Base-by-base conservation (phyloP, 92 coral and sea anemone genomes). In the Ricordea florida region DNA sequence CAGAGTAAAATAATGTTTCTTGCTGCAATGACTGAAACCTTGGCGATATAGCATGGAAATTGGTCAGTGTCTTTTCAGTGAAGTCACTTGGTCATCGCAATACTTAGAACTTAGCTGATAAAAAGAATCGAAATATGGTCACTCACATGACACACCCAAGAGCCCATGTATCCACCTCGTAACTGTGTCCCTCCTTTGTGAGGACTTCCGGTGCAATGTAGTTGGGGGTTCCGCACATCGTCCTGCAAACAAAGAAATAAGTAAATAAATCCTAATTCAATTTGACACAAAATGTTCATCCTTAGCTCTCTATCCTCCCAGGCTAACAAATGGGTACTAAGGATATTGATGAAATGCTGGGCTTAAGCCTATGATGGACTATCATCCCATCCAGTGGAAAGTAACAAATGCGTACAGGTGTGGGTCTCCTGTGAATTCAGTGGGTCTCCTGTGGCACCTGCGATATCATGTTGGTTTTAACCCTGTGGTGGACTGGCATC, bases 121-220 rank as follows among this genome's bases (percentile, higher is more conserved):
- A 52, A 11, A 27, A 2, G 62, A 13, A 13, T 14, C 29, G 10
- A 22, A 20, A 50, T 40, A 8, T 3, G 25, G 2, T 14, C 37
- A 69, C 98, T 94, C 76, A 94, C 98, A 94, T 94, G 40, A 94
- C 98, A 37, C 98, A 94, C n/a, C 98, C 98, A 26, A 94, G 41
- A 0, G 98, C 98, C 98, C 98, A 94, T 1, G 97, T 94, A 45
- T 94, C 98, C 81, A 94, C 98, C 46, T 94, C 93, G 22, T 85
- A 89, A 17, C 92, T 82, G 66, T 94, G 98, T 21, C 94, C 94
- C 59, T 88, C 94, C 71, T 94, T 94, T 16, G 87, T 64, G 23
- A 94, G 83, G 34, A 94, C 98, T 49, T 94, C 98, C 7, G 98
- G 98, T 35, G 98, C 98, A 55, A 94, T 94, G 81, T 94, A 94